These are phyloP conservation scores for Aphidius colemani DNA, from an alignment of 2,888 invertebrate species.

Conservation along the genomic window DNA sequence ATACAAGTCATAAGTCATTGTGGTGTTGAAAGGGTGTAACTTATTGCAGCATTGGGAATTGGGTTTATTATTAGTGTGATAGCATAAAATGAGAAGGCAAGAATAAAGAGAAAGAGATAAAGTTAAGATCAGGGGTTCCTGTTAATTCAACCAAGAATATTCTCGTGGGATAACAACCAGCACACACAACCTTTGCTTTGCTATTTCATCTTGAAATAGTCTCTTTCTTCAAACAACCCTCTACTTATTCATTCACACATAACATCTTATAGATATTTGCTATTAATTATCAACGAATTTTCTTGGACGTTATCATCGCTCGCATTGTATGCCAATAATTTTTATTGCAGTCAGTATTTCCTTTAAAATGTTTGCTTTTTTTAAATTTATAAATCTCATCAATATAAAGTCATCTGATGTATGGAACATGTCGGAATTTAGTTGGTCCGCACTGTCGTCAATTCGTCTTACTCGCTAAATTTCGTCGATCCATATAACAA, in stretches of 20 bases:
- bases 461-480: conserved; percentile 55
- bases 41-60: conserved; percentile 61
- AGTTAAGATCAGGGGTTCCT: conserved; percentile 40
- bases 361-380: conserved; percentile 5
- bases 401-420: conserved; percentile 46
- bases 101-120: background rate
- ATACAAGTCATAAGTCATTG: conserved; percentile 52
- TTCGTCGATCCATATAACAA: conserved; percentile 48
- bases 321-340: conserved; percentile 34
- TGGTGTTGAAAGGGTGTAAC: conserved; percentile 58
- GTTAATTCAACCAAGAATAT: conserved; percentile 56
- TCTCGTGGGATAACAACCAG: conserved; percentile 51
- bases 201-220: conserved; percentile 37
- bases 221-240: conserved; percentile 26
- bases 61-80: conserved; percentile 61
- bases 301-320: conserved; percentile 45
- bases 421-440: conserved; percentile 50
- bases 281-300: conserved; percentile 50
- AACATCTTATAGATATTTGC: conserved; percentile 43
- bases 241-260: conserved; percentile 35
- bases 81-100: conserved; percentile 47
- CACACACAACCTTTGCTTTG: conserved; percentile 28
- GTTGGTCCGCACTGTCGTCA: conserved; percentile 51
- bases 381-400: background rate
- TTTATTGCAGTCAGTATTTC: conserved; percentile 31